Evolutionary conservation across 2,113 vertebrate species (phyloP).

Genomic region (Pedetes capensis): DNA sequence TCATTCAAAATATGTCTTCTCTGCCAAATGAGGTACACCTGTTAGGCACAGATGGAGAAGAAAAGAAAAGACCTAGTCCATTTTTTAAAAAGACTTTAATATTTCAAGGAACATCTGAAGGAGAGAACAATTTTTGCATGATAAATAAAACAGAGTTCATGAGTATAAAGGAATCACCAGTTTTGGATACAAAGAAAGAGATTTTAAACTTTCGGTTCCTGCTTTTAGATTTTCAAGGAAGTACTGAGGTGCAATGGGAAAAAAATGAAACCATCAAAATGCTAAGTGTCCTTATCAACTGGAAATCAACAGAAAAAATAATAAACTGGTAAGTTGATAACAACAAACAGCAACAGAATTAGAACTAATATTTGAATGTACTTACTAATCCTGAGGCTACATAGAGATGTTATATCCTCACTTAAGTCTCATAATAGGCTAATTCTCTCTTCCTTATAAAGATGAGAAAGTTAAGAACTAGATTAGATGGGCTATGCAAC

Average conservation of each 20-base stretch:
- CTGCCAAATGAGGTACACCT: neutral
- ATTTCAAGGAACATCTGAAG: neutral
- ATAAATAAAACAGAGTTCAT: constrained; percentile 1
- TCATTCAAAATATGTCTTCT: neutral
- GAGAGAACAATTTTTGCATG: neutral
- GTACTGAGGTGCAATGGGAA: neutral
- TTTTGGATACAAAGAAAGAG: neutral
- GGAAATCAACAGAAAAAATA: neutral
- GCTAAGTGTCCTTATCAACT: neutral
- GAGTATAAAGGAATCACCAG: neutral
- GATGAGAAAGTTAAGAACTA: neutral
- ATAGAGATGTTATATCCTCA: neutral
- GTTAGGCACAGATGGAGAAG: neutral
- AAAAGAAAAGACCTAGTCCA: neutral
- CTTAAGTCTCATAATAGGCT: neutral
- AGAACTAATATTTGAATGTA: neutral
- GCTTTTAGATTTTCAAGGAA: constrained; percentile 7
- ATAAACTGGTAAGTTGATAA: neutral
- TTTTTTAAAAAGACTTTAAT: neutral
- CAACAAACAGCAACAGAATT: neutral
- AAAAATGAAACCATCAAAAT: neutral
- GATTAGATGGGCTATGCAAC: neutral
- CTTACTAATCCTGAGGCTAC: neutral
- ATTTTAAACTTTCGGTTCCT: neutral
- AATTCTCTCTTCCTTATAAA: neutral